These are phyloP conservation scores for Patella caerulea DNA, from an alignment of 2,888 invertebrate species.

Conservation along the genomic window DNA sequence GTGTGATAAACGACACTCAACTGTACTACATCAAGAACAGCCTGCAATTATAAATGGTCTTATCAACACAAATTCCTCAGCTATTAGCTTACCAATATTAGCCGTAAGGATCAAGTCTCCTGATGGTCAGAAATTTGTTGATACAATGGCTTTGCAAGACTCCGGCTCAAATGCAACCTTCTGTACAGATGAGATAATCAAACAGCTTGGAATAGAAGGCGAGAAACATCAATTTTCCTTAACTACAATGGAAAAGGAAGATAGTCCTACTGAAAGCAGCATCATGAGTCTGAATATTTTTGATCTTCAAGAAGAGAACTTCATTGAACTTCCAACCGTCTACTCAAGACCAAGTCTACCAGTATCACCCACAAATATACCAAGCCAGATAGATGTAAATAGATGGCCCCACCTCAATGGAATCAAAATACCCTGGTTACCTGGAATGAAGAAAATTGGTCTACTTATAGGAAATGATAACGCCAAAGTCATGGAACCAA, in stretches of 20 bases:
- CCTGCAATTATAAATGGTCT: neutral
- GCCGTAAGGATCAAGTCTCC: slow-evolving; percentile 17
- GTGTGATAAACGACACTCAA: neutral
- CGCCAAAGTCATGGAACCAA: neutral
- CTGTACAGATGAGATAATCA: neutral
- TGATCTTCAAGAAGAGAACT: neutral
- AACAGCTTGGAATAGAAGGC: neutral
- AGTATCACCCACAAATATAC: neutral
- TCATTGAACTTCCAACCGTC: neutral
- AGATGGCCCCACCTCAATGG: neutral
- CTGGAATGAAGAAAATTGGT: neutral
- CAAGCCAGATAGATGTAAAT: slow-evolving; percentile 8
- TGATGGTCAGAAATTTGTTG: neutral
- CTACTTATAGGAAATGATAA: slow-evolving; percentile 17
- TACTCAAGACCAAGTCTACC: slow-evolving; percentile 6
- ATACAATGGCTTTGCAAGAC: slow-evolving; percentile 22
- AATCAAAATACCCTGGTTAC: neutral
- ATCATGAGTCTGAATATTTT: neutral
- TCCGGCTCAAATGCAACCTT: slow-evolving; percentile 18
- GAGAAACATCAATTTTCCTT: slow-evolving; percentile 11
- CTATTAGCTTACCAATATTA: slow-evolving; percentile 20
- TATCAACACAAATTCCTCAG: neutral
- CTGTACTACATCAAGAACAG: neutral
- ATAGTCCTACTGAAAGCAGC: neutral
- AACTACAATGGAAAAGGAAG: slow-evolving; percentile 14